A percentile compares a stretch with the other conserved stretches of the same genome.
phyloP scores from a whole-genome alignment of 1,140 invertebrate genomes.

The Onthophagus taurus region DNA sequence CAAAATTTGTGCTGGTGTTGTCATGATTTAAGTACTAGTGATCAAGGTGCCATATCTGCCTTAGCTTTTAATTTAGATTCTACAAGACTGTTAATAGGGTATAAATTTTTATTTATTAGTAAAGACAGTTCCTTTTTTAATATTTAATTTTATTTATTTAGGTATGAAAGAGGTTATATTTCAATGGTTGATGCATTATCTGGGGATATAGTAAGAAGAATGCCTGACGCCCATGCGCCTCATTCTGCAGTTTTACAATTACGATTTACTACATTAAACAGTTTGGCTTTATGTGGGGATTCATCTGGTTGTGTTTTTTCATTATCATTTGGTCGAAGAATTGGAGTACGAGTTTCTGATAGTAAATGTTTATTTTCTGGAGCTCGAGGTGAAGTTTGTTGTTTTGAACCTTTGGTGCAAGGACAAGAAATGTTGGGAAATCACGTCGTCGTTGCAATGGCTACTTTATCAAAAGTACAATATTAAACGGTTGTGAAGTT shows the following conservation, averaged over 20 bases:
- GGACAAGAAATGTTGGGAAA: conserved; percentile 59
- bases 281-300: conserved; percentile 77
- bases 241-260: conserved; percentile 81
- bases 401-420: conserved; percentile 74
- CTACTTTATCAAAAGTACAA: conserved; percentile 83
- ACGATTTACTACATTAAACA: conserved; percentile 48
- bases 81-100: conserved; percentile 74
- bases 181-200: conserved; percentile 70
- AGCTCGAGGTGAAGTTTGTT: conserved; percentile 88
- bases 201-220: conserved; percentile 67
- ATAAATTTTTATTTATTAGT: background rate
- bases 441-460: conserved; percentile 80
- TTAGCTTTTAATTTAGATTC: conserved; percentile 82
- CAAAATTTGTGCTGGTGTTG: conserved; percentile 82
- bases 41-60: conserved; percentile 75
- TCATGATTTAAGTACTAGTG: conserved; percentile 53
- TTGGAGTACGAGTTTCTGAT: conserved; percentile 80
- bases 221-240: conserved; percentile 78
- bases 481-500: too few species aligned
- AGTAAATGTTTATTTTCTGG: conserved; percentile 88
- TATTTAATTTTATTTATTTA: conserved; percentile 17
- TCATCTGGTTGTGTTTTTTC: conserved; percentile 97
- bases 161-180: conserved; percentile 74
- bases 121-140: background rate
- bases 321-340: conserved; percentile 77